Evolutionary conservation across 2,113 vertebrate species (phyloP).

Genomic region (Pseudopodoces humilis): DNA sequence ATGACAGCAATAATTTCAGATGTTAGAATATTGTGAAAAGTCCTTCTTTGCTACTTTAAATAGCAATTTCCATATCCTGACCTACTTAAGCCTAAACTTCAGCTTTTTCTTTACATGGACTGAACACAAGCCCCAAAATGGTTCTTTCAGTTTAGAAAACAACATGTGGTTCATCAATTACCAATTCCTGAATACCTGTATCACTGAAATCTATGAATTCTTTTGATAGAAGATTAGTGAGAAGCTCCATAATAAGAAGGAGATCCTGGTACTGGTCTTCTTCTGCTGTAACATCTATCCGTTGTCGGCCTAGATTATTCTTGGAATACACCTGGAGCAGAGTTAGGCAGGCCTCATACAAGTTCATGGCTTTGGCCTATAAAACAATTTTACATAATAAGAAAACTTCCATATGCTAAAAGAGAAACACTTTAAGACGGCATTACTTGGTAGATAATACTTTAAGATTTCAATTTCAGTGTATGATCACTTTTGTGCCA

Average conservation of each 20-base stretch:
- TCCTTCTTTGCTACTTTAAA: neutral
- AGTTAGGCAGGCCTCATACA: slow-evolving; percentile 96
- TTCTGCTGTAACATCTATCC: slow-evolving; percentile 89
- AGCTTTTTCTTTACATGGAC: neutral
- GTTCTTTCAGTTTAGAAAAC: neutral
- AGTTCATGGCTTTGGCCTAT: slow-evolving; percentile 96
- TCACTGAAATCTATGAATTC: slow-evolving; percentile 99
- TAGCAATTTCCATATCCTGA: neutral
- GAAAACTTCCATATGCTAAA: neutral
- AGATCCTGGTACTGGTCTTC: slow-evolving; percentile 99
- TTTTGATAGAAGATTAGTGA: slow-evolving; percentile 97
- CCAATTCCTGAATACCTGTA: slow-evolving; percentile 78
- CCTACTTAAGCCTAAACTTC: neutral
- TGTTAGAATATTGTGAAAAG: neutral
- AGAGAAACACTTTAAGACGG: neutral
- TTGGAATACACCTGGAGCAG: slow-evolving; percentile 98
- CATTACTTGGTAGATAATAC: neutral
- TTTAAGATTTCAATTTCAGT: neutral
- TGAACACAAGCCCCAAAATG: neutral
- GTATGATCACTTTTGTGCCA: neutral
- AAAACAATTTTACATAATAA: slow-evolving; percentile 31
- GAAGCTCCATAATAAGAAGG: slow-evolving; percentile 99
- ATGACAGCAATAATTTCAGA: neutral
- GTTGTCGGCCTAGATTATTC: slow-evolving; percentile 92
- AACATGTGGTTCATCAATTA: neutral